phyloP scores from a whole-genome alignment of 1,140 invertebrate species.

The Antheraea mylitta region DNA sequence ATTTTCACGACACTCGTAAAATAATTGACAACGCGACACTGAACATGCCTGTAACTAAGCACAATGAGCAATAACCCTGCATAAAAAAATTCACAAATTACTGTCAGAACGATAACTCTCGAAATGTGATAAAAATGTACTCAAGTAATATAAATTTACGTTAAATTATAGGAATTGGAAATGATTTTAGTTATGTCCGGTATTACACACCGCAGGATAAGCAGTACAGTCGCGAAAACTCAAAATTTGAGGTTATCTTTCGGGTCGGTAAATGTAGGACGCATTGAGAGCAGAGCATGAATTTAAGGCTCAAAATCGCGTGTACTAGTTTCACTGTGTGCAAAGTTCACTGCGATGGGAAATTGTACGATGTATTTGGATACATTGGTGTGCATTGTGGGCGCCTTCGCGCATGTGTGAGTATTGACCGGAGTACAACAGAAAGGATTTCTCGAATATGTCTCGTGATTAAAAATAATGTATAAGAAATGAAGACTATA shows the following conservation, averaged over 20 bases:
- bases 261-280: conserved; percentile 67
- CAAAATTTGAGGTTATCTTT: conserved; percentile 70
- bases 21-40: conserved; percentile 1
- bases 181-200: neutral
- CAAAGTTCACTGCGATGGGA: neutral
- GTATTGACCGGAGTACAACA: neutral
- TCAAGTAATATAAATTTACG: neutral
- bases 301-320: conserved; percentile 57
- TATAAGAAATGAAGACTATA: neutral
- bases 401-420: conserved; percentile 2
- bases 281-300: conserved; percentile 45
- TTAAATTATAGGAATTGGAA: neutral
- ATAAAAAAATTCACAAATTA: neutral
- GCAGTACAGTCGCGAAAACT: conserved; percentile 42
- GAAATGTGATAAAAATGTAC: neutral
- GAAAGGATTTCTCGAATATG: conserved; percentile 15
- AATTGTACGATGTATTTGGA: conserved; percentile 30
- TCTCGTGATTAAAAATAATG: neutral
- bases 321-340: conserved; percentile 15
- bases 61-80: neutral
- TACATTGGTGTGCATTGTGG: conserved; percentile 34
- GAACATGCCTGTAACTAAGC: conserved; percentile 7
- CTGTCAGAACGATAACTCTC: neutral
- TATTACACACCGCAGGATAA: neutral
- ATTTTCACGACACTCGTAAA: conserved; percentile 15